Evolutionary conservation across 30 jellyfish, hydroid and myxozoan genomes (phyloP).

Genomic region (Turritopsis rubra): DNA sequence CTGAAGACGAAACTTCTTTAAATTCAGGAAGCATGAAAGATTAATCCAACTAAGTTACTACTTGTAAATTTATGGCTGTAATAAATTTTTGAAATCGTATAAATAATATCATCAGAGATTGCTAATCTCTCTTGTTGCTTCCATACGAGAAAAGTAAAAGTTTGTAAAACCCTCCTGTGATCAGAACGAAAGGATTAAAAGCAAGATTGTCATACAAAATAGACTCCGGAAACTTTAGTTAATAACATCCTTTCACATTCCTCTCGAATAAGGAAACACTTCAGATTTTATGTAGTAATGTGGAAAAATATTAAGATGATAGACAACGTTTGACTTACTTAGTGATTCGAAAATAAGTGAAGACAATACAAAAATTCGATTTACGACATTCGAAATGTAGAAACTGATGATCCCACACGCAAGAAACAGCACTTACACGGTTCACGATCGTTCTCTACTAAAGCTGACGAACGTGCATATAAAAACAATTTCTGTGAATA

Average conservation of each 20-base stretch:
- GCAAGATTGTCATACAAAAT: background rate
- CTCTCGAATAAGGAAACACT: background rate
- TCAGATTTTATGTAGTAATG: background rate
- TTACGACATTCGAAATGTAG: background rate
- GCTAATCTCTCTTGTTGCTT: no score
- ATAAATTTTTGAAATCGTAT: no score
- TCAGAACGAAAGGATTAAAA: background rate
- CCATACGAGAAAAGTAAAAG: background rate
- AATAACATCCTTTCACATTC: background rate
- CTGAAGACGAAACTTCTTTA: no score
- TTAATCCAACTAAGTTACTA: no score
- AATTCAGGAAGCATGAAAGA: no score
- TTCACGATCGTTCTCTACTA: no score
- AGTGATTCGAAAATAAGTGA: background rate
- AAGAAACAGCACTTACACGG: no score
- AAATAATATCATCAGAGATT: no score
- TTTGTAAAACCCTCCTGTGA: background rate
- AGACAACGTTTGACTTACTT: background rate
- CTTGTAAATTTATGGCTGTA: no score
- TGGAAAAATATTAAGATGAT: no score
- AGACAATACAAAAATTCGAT: background rate
- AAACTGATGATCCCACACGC: no score
- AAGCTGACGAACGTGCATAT: no score
- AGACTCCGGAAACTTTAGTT: background rate
- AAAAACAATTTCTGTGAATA: background rate